Evolutionary conservation across 2,888 invertebrate genomes (phyloP).

Genomic region (Cheiracanthium punctorium): DNA sequence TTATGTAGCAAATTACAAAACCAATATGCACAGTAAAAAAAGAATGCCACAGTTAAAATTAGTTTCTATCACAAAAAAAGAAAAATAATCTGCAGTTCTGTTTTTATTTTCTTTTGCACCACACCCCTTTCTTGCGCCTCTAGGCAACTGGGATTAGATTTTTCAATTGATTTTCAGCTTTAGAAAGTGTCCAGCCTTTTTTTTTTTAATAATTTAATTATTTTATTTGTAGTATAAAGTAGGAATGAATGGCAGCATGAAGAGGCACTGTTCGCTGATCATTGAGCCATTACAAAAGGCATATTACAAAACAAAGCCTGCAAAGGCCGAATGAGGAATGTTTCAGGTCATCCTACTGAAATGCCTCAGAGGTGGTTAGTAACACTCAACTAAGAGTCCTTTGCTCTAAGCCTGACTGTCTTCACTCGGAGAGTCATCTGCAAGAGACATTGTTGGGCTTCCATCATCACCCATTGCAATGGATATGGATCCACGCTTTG

Average conservation of each 20-base stretch:
- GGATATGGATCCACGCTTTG: slow-evolving; percentile 71
- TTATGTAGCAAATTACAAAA: background rate
- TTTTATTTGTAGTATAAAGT: slow-evolving; percentile 34
- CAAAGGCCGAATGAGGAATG: slow-evolving; percentile 60
- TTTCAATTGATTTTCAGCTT: background rate
- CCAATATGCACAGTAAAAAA: background rate
- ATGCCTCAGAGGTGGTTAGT: slow-evolving; percentile 50
- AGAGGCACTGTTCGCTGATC: slow-evolving; percentile 54
- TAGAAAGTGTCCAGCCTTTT: slow-evolving; percentile 3
- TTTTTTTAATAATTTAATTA: slow-evolving; percentile 19
- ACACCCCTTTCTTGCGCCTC: background rate
- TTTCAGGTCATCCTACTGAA: slow-evolving; percentile 54
- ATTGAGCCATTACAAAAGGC: slow-evolving; percentile 48
- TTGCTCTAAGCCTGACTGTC: slow-evolving; percentile 70
- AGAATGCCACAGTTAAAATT: background rate
- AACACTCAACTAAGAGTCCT: slow-evolving; percentile 38
- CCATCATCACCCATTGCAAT: slow-evolving; percentile 70
- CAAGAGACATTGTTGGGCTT: slow-evolving; percentile 64
- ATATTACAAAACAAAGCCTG: slow-evolving; percentile 55
- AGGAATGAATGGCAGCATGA: slow-evolving; percentile 53
- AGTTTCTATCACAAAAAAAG: slow-evolving; percentile 13
- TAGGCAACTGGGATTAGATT: slow-evolving; percentile 8
- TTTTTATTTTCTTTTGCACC: background rate
- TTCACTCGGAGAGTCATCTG: slow-evolving; percentile 71
- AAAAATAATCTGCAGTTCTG: background rate